Percentiles rank a stretch among this genome's conserved stretches.
Evolutionary conservation across 2,888 invertebrate genomes (phyloP).

Genomic region (Stegana nigrithorax): DNA sequence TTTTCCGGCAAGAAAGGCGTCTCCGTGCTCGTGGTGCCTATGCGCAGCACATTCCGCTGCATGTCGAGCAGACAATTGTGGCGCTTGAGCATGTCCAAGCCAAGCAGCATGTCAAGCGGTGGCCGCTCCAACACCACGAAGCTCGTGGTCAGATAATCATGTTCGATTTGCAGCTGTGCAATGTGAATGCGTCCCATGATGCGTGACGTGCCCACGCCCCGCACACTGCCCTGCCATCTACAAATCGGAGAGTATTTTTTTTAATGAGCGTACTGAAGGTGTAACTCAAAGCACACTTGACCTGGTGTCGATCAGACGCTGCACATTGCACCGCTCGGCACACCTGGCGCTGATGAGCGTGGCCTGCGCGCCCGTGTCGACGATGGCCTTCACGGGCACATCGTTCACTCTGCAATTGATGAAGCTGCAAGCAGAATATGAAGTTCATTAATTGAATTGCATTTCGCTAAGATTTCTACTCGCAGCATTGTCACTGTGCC

Average conservation of each 20-base stretch:
- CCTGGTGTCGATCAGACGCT: constrained; percentile 84
- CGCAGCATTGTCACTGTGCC: constrained; percentile 94
- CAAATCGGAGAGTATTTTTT: neutral
- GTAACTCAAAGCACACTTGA: constrained; percentile 37
- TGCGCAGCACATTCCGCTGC: constrained; percentile 82
- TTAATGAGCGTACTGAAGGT: neutral
- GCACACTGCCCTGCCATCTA: constrained; percentile 92
- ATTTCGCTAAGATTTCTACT: constrained; percentile 7
- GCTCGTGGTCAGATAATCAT: constrained; percentile 89
- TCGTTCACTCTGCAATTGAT: constrained; percentile 96
- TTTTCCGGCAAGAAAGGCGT: constrained; percentile 80
- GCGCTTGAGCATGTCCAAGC: constrained; percentile 93
- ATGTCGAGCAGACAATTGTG: constrained; percentile 95
- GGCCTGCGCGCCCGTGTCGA: constrained; percentile 95
- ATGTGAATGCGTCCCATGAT: constrained; percentile 95
- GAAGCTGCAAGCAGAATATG: constrained; percentile 67
- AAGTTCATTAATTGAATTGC: neutral
- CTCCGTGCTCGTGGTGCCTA: constrained; percentile 92
- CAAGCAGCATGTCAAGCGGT: constrained; percentile 96
- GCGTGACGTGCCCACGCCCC: constrained; percentile 94
- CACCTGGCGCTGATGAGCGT: constrained; percentile 96
- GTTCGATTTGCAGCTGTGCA: constrained; percentile 93
- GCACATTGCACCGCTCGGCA: constrained; percentile 90
- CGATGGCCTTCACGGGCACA: constrained; percentile 94
- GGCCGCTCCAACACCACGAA: constrained; percentile 95